phyloP scores from a whole-genome alignment of 1,140 invertebrate species.

The Centruroides sculpturatus region DNA sequence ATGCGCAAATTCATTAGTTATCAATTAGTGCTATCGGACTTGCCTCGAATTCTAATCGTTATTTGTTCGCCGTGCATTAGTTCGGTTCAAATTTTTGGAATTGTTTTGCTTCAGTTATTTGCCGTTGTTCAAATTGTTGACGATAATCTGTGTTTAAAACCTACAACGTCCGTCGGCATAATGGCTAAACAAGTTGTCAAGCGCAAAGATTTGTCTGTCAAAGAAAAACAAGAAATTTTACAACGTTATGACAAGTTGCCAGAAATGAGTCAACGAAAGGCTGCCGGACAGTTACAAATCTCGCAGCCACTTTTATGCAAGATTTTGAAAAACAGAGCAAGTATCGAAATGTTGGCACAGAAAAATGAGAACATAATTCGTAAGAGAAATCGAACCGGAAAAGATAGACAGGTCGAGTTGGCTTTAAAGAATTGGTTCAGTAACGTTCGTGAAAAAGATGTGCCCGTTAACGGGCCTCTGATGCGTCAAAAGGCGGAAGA shows the following conservation, averaged over 20 bases:
- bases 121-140: no score
- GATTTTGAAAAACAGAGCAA: constrained; percentile 1
- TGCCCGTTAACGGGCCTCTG: not conserved
- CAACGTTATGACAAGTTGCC: not conserved
- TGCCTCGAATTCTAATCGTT: no score
- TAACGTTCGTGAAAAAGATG: not conserved
- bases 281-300: not conserved
- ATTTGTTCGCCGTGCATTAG: no score
- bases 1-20: no score
- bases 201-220: no score
- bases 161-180: no score
- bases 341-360: not conserved
- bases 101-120: no score
- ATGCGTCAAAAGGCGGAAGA: not conserved
- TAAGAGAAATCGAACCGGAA: not conserved
- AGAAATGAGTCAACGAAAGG: not conserved
- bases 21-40: no score
- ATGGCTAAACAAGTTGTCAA: no score
- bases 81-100: no score
- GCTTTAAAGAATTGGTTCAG: not conserved
- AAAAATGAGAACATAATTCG: no score
- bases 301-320: not conserved
- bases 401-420: not conserved
- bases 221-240: not conserved
- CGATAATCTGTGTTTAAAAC: no score